Evolutionary conservation across 1,140 invertebrate genomes (phyloP), one percentile per base, ranked within the genome.

Genomic region (Aporrectodea caliginosa): DNA sequence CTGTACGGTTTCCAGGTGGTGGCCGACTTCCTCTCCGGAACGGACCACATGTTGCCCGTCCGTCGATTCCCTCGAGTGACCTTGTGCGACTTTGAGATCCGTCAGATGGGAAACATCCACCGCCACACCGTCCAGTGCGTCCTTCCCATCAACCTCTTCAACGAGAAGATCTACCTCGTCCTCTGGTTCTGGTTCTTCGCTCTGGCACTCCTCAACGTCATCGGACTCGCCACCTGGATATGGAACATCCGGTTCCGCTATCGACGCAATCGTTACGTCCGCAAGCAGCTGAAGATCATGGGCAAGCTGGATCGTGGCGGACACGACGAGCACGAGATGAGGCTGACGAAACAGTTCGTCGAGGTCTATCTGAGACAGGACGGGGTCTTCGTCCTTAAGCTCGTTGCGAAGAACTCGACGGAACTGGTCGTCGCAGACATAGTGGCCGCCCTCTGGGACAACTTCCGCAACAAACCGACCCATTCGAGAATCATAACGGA

Each of bases 181-280:
- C n/a, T n/a, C n/a, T n/a, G n/a, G n/a, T n/a, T n/a, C n/a, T n/a
- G n/a, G n/a, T n/a, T n/a, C n/a, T n/a, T n/a, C n/a, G n/a, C n/a
- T n/a, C n/a, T n/a, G n/a, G 86, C 89, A 71, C 81, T 88, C n/a
- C 85, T 89, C 27, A 89, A 89, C 2, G 84, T 88, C 77, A 87
- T 89, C 79, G 86, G 84, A 78, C 85, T 88, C 70, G 72, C 86
- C 12, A 78, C 82, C 14, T 89, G 88, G 87, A 82, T 89, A 6
- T 87, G 78, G 77, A 71, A 78, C 31, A 30, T 81, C 27, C 16
- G 77, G 2, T 75, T 84, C 70, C 78, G 79, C 27, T 79, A 77
- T 31, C 85, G 85, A 35, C 80, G 88, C 69, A 84, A 87, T 43
- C 85, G 87, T 30, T 89, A 87, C 81, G 83, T 89, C 31, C 81